A percentile compares a stretch with the other conserved stretches of the same genome.
Conservation (phyloP, 2,797 vertebrate genomes). For the Novumbra hubbsi region DNA sequence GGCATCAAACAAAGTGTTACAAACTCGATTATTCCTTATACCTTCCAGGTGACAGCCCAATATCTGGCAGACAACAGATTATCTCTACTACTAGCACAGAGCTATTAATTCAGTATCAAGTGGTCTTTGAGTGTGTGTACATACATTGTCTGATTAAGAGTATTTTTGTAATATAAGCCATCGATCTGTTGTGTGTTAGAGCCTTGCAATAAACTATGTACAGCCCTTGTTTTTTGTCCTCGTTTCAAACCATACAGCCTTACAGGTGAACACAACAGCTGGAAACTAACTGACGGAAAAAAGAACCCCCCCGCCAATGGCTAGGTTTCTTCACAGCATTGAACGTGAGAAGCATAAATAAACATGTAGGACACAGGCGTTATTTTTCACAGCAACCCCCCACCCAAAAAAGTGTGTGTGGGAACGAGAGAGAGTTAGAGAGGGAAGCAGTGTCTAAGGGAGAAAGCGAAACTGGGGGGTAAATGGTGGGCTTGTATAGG, state of each 20-base stretch:
- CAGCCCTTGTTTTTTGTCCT: constrained; percentile 10
- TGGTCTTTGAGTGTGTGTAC: constrained; percentile 21
- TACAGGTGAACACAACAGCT: not conserved
- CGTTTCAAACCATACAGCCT: not conserved
- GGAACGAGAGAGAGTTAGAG: not conserved
- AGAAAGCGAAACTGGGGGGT: not conserved
- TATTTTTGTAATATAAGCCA: constrained; percentile 36
- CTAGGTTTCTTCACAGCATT: not conserved
- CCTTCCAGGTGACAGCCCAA: not conserved
- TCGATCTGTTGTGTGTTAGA: constrained; percentile 28
- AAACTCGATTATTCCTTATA: not conserved
- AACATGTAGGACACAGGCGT: not conserved
- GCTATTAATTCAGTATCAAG: too few relatives aligned
- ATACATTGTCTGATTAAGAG: constrained; percentile 23
- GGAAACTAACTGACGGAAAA: too few relatives aligned
- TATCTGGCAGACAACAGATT: not conserved
- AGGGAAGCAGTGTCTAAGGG: not conserved
- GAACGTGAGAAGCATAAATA: not conserved
- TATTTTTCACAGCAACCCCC: not conserved
- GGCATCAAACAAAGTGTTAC: not conserved
- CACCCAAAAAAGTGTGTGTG: not conserved
- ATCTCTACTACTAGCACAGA: not conserved
- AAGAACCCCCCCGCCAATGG: too few relatives aligned
- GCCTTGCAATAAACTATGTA: constrained; percentile 50
- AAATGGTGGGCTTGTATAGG: not conserved